Evolutionary conservation across 2,797 vertebrate genomes (phyloP), one percentile per base, ranked within the genome.

Genomic region (Scolopax rusticola): DNA sequence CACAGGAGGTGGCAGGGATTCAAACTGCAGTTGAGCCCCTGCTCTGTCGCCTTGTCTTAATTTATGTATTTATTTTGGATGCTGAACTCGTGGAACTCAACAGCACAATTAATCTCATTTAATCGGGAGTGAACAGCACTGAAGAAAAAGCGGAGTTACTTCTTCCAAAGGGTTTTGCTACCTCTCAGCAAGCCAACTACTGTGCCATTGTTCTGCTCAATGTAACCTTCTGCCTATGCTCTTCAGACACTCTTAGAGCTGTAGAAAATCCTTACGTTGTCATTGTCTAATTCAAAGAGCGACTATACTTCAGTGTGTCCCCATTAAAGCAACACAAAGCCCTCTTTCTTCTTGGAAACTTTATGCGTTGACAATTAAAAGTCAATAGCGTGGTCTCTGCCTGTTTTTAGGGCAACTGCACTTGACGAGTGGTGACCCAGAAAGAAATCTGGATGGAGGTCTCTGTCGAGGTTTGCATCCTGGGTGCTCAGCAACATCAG

Each of bases 51-150:
- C 69, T 76, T 51, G 73, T 38, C 96, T 94, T 92, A 92, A 97
- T 96, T 97, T 96, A 94, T 95, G 93, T 95, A 95, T 97, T 97
- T 97, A 96, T 92, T 96, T 97, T 97, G 97, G 97, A 97, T 63
- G 84, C 91, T 47, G 86, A 92, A 87, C 91, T 68, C 12, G 0
- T 41, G 63, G 78, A 92, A 90, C 89, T 92, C 93, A 94, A 95
- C 93, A 78, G 90, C 69, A 89, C 90, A 89, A 96, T 97, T 93
- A 93, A 97, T 96, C 95, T 97, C 84, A 65, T 90, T 95, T 92
- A 95, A 95, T 87, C 51, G 4, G 86, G 86, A 97, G 78, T 0
- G 48, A 95, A 82, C 61, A 77, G 75, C 50, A 43, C 86, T 30
- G 84, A 90, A 96, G 78, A 92, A 93, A 93, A 95, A 93, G 68